Evolutionary conservation across 2,888 invertebrate genomes (phyloP).

Genomic region (Dolichomitus sp.): DNA sequence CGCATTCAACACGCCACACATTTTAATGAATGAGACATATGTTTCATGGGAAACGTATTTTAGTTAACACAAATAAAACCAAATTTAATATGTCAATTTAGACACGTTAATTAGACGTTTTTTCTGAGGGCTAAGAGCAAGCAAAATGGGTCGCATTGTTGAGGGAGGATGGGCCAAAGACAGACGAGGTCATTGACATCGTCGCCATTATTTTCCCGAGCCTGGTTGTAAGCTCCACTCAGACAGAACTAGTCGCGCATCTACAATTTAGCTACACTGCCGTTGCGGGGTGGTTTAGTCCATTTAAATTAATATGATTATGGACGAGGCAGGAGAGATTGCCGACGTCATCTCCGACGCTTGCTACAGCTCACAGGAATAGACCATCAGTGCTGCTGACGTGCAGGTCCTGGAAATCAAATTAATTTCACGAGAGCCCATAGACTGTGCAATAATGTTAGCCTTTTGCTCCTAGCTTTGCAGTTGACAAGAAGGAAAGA

Average conservation of each 20-base stretch:
- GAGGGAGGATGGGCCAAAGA: neutral
- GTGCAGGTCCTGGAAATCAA: conserved; percentile 24
- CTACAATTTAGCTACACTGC: neutral
- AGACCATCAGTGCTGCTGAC: conserved; percentile 16
- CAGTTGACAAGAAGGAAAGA: neutral
- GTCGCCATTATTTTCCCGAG: conserved; percentile 5
- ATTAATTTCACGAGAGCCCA: conserved; percentile 23
- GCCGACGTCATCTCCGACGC: conserved; percentile 13
- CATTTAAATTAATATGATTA: conserved; percentile 31
- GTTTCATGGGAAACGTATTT: too few species aligned
- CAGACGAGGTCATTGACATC: conserved; percentile 17
- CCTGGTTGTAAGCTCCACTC: neutral
- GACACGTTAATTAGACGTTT: too few species aligned
- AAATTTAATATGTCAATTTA: too few species aligned
- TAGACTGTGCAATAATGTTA: conserved; percentile 11
- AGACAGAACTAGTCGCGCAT: conserved; percentile 11
- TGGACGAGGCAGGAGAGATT: conserved; percentile 23
- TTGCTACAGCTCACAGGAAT: neutral
- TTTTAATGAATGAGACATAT: too few species aligned
- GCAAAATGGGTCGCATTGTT: neutral
- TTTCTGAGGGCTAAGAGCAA: neutral
- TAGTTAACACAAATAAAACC: too few species aligned
- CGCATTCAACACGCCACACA: too few species aligned
- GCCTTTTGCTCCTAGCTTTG: neutral
- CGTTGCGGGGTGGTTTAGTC: conserved; percentile 4